These are phyloP conservation scores for Acanthiza pusilla DNA, from an alignment of 2,797 vertebrate genomes.

Conservation along the genomic window DNA sequence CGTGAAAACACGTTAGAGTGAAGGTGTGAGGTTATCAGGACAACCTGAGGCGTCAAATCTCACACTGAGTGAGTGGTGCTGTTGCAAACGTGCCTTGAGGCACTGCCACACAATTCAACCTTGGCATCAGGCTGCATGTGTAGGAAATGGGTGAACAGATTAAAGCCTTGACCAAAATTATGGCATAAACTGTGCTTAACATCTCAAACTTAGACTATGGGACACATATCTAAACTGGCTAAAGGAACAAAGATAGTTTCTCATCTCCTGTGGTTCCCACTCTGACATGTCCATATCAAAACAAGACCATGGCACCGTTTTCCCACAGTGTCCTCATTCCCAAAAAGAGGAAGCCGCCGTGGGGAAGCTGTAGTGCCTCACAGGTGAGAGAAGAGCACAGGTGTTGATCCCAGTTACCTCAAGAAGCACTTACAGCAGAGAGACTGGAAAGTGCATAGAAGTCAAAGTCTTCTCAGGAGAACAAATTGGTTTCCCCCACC, in stretches of 20 bases:
- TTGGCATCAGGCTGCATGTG: fast-evolving
- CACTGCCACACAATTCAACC: background rate
- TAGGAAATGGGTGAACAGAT: background rate
- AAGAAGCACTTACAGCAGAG: background rate
- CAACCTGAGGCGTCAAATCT: background rate
- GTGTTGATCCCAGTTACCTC: background rate
- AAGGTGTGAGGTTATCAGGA: background rate
- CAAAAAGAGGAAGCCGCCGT: background rate
- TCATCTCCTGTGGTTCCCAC: background rate
- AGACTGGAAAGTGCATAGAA: background rate
- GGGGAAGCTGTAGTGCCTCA: background rate
- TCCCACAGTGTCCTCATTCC: fast-evolving
- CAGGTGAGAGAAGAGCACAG: fast-evolving
- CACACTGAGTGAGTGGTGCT: background rate
- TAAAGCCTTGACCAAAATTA: background rate
- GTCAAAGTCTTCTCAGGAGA: background rate
- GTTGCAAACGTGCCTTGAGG: background rate
- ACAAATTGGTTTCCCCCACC: background rate
- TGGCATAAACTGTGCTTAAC: background rate
- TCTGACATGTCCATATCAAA: background rate
- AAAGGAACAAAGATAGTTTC: background rate
- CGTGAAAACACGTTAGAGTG: background rate
- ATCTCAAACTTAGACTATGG: background rate
- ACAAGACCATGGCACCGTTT: background rate
- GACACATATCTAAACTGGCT: background rate